Conservation (phyloP, 2,797 vertebrate species). For the Rallus crepitans region DNA sequence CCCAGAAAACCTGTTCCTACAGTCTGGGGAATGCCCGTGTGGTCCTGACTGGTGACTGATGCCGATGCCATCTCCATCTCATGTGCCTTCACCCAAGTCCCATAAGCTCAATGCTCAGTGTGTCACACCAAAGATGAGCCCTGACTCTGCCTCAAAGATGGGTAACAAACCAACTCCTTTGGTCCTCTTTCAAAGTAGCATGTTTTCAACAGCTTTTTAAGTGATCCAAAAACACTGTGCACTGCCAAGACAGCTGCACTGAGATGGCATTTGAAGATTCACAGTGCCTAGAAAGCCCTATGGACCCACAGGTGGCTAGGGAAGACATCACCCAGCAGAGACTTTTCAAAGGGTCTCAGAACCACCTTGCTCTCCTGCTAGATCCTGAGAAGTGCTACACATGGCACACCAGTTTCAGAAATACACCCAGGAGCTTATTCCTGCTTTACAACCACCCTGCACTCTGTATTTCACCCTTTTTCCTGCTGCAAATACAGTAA, state of each 20-base stretch:
- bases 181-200: not conserved
- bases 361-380: not conserved
- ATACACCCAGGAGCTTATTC: not conserved
- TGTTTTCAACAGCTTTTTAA: not conserved
- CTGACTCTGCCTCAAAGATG: not conserved
- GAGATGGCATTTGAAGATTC: not conserved
- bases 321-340: not conserved
- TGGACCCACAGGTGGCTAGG: fast-evolving
- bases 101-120: not conserved
- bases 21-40: not conserved
- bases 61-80: not conserved
- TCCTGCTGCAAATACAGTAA: not conserved
- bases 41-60: not conserved
- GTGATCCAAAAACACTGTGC: not conserved
- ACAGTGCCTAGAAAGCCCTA: not conserved
- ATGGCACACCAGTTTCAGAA: not conserved
- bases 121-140: not conserved
- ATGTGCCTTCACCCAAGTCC: not conserved
- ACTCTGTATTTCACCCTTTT: not conserved
- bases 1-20: not conserved
- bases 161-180: not conserved
- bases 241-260: not conserved
- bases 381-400: fast-evolving
- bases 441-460: not conserved
- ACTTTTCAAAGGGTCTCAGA: not conserved